phyloP scores from a whole-genome alignment of 2,113 vertebrate genomes.

The Diadophis punctatus region DNA sequence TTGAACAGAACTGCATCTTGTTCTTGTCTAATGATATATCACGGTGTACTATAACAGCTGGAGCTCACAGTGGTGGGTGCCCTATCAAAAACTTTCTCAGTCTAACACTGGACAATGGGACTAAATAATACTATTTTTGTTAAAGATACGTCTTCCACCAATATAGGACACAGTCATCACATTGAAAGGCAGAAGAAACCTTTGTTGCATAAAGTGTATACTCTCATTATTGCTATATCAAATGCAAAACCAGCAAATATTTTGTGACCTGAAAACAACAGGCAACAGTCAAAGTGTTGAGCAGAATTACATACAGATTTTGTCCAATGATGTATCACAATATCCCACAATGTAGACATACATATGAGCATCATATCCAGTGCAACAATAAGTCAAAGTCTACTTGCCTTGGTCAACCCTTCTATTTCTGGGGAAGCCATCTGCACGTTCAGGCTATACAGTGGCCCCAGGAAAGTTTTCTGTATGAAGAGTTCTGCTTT shows the following conservation, averaged over 20 bases:
- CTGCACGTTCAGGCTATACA: not conserved
- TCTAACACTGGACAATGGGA: no score
- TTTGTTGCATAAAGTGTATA: not conserved
- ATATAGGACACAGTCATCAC: no score
- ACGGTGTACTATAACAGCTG: no score
- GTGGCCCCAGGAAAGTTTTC: not conserved
- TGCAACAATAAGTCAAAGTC: not conserved
- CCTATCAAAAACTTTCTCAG: no score
- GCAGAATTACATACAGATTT: not conserved
- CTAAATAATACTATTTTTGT: not conserved
- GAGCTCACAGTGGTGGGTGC: no score
- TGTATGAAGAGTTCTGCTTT: not conserved
- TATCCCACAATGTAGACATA: no score
- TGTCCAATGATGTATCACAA: not conserved
- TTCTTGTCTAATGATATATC: no score
- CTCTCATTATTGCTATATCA: no score
- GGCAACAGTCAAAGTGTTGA: no score
- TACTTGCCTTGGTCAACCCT: not conserved
- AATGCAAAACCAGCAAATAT: no score
- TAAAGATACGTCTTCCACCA: not conserved
- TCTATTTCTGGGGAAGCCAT: not conserved
- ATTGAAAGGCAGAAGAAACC: not conserved
- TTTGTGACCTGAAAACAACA: no score
- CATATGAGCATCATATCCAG: not conserved
- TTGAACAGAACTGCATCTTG: no score